These are phyloP conservation scores for Leptocoma aspasia DNA, from an alignment of 2,113 vertebrate genomes.

Conservation along the genomic window DNA sequence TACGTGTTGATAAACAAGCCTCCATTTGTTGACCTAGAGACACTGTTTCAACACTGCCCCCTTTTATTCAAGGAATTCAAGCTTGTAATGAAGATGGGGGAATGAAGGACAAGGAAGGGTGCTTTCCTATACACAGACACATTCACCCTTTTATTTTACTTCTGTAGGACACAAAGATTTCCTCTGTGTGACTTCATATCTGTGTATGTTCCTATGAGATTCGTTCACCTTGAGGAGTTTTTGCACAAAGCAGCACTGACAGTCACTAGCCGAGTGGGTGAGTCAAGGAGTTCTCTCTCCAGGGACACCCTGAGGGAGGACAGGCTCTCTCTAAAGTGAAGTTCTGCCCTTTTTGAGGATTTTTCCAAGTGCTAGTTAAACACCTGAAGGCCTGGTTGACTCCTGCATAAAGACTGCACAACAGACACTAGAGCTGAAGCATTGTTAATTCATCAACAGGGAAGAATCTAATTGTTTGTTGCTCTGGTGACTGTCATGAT, in stretches of 20 bases:
- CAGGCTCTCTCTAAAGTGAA: neutral
- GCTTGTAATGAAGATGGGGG: neutral
- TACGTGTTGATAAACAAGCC: constrained; percentile 15
- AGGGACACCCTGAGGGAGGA: neutral
- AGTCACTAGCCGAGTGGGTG: neutral
- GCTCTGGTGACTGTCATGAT: constrained; percentile 11
- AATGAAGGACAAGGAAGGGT: neutral
- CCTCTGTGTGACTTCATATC: neutral
- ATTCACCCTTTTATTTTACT: neutral
- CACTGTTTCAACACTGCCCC: neutral
- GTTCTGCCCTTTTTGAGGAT: neutral
- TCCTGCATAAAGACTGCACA: neutral
- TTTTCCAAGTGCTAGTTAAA: neutral
- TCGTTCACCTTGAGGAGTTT: constrained; percentile 20
- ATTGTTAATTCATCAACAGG: neutral
- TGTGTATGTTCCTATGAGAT: neutral
- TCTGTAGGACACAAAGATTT: neutral
- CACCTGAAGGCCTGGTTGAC: neutral
- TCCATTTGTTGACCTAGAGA: neutral
- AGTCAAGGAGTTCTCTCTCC: neutral
- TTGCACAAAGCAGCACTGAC: neutral
- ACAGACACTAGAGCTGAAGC: neutral
- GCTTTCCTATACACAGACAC: neutral
- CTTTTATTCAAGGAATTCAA: neutral
- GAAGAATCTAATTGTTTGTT: constrained; percentile 38